Evolutionary conservation across 2,797 vertebrate genomes (phyloP).

Genomic region (Dryobates pubescens): DNA sequence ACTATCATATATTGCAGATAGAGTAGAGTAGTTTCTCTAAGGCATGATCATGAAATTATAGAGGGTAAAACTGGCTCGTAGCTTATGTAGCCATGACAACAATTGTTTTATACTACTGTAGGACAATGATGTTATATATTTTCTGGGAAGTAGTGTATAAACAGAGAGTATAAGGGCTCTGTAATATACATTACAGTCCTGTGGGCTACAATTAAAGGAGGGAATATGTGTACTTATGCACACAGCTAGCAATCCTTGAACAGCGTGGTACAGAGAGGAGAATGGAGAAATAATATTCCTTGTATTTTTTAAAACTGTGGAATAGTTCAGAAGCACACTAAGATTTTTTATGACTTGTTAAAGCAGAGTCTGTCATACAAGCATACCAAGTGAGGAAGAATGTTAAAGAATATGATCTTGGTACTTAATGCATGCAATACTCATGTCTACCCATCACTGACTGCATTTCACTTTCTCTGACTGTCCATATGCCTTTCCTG

Average conservation of each 20-base stretch:
- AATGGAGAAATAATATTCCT: background rate
- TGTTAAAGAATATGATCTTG: background rate
- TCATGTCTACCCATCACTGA: background rate
- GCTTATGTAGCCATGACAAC: background rate
- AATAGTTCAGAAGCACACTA: background rate
- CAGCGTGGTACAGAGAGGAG: background rate
- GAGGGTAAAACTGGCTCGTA: background rate
- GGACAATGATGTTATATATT: background rate
- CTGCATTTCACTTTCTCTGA: background rate
- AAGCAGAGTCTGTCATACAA: background rate
- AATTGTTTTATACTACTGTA: background rate
- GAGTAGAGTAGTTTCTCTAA: background rate
- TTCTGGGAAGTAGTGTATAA: background rate
- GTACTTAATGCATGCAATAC: background rate
- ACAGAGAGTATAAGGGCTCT: background rate
- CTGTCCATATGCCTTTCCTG: background rate
- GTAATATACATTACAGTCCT: background rate
- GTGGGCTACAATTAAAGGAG: background rate
- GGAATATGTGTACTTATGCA: background rate
- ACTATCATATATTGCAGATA: background rate
- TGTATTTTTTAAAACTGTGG: too few relatives aligned
- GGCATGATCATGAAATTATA: background rate
- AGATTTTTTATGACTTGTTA: background rate
- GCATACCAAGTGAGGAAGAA: background rate
- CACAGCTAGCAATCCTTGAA: background rate